Conservation (phyloP, 2,797 vertebrate genomes). For the Cossypha heuglini region DNA sequence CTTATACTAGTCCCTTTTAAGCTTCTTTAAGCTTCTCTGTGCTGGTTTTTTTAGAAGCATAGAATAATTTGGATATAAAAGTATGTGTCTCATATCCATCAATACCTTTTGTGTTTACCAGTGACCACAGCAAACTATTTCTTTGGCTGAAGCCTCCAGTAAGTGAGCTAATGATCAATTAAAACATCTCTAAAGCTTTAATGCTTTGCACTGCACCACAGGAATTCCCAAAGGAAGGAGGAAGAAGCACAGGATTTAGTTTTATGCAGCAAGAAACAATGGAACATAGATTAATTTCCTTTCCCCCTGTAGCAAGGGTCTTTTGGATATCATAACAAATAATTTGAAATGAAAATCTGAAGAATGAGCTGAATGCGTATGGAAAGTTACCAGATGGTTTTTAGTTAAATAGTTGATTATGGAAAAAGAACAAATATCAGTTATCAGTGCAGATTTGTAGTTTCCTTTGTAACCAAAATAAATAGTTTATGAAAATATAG, state of each 20-base stretch:
- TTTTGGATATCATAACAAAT: not conserved
- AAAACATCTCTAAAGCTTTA: not conserved
- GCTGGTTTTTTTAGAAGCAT: not conserved
- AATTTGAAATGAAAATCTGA: not conserved
- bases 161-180: not conserved
- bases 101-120: not conserved
- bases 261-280: not conserved
- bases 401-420: constrained; percentile 18
- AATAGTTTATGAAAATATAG: not conserved
- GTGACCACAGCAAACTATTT: constrained; percentile 14
- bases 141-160: not conserved
- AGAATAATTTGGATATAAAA: not conserved
- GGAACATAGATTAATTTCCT: not conserved
- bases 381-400: not conserved
- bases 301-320: not conserved
- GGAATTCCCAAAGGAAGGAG: not conserved
- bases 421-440: not conserved
- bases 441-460: not conserved
- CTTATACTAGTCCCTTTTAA: not conserved
- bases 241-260: not conserved
- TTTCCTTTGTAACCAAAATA: constrained; percentile 10
- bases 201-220: not conserved
- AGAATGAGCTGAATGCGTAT: not conserved
- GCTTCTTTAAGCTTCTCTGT: not conserved
- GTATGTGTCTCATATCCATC: not conserved